These are phyloP conservation scores for Bergia puertoricense DNA, from an alignment of 92 coral and sea anemone genomes.

Conservation along the genomic window DNA sequence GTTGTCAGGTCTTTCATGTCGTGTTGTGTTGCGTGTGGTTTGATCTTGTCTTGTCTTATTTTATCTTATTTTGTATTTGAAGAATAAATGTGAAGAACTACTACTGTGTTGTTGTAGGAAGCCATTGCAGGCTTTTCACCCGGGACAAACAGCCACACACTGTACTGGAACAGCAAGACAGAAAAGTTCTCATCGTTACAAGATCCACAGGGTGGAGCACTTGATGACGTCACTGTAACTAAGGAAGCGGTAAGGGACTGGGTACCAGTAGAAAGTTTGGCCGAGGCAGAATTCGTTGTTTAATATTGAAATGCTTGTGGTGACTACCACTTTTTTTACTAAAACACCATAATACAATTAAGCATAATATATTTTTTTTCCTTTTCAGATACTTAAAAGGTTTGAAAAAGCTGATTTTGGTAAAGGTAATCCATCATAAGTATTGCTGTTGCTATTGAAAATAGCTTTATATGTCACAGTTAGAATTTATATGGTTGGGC, in stretches of 20 bases:
- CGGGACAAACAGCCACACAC: constrained; percentile 75
- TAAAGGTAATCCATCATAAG: constrained; percentile 57
- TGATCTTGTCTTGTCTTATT: too few relatives aligned
- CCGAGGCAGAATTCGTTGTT: too few relatives aligned
- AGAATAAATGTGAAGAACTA: too few relatives aligned
- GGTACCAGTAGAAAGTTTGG: not conserved
- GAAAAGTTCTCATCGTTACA: constrained; percentile 52
- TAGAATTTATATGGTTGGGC: not conserved
- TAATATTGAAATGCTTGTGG: not conserved
- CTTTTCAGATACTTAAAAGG: constrained; percentile 66
- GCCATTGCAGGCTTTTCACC: constrained; percentile 73
- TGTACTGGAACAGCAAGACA: constrained; percentile 68
- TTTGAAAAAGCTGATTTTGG: constrained; percentile 70
- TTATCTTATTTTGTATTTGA: too few relatives aligned
- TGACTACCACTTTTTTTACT: too few relatives aligned
- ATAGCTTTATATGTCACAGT: not conserved
- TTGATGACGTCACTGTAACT: constrained; percentile 39
- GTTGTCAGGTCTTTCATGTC: too few relatives aligned
- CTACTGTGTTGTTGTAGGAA: constrained; percentile 50
- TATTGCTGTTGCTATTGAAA: not conserved
- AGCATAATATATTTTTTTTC: not conserved
- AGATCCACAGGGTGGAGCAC: constrained; percentile 28
- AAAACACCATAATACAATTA: too few relatives aligned
- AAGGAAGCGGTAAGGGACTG: constrained; percentile 55
- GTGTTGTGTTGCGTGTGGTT: too few relatives aligned